A percentile compares a stretch with the other conserved stretches of the same genome.
These are phyloP conservation scores for Fulica atra DNA, from an alignment of 2,113 vertebrate genomes.

Conservation along the genomic window DNA sequence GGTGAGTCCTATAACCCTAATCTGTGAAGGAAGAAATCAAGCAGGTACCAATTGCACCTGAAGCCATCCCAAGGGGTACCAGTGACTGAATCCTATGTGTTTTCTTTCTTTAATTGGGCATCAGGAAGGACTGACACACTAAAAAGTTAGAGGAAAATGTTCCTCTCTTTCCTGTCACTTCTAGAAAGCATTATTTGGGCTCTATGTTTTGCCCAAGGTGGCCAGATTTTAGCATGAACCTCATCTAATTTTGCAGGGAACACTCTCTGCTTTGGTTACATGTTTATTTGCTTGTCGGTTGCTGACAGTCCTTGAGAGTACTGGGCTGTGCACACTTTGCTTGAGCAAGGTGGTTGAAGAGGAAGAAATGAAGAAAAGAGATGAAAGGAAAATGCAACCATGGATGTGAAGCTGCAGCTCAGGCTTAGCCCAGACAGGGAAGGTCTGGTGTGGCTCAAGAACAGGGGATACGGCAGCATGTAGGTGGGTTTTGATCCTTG, in stretches of 20 bases:
- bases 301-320: not conserved
- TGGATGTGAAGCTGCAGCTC: not conserved
- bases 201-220: not conserved
- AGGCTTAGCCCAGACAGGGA: not conserved
- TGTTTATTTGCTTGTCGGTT: not conserved
- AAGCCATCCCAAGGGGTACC: not conserved
- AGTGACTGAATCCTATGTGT: accelerated
- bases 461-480: not conserved
- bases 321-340: not conserved
- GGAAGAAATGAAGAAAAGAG: not conserved
- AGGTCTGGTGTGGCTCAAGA: not conserved
- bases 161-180: not conserved
- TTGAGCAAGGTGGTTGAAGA: not conserved
- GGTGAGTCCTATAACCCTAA: not conserved
- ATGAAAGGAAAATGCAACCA: not conserved
- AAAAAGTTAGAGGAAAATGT: not conserved
- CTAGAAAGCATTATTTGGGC: not conserved
- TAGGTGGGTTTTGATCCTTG: not conserved
- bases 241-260: not conserved
- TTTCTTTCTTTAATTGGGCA: not conserved
- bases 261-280: not conserved
- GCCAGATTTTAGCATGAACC: not conserved
- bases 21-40: not conserved
- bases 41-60: accelerated
- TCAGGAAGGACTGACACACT: not conserved